Base-by-base conservation (phyloP, 2,888 invertebrate genomes). In the Oeneis ivallda region DNA sequence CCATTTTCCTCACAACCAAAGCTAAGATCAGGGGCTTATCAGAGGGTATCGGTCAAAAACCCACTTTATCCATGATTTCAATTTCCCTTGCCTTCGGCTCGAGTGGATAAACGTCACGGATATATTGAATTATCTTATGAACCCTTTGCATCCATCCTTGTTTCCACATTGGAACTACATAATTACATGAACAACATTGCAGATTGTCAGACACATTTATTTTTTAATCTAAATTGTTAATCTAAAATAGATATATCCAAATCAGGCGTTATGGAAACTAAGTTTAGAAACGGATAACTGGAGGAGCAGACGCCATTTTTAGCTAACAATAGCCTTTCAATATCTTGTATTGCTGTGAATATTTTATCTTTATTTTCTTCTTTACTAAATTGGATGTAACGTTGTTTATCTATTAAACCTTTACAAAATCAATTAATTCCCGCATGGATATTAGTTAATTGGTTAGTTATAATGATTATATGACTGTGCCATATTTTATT, bases 251-350 rank as follows among this genome's bases (percentile, higher is more conserved):
- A n/a, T 9, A 7, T n/a, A 60, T 50, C 49, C 60, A 50, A 49
- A 50, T 19, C 17, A 50, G 49, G 60, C 15, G 41, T 41, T 56
- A 49, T 60, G 60, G 60, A 49, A 49, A 19, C 49, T 17, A 19
- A 50, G 60, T 39, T 60, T 49, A 19, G 49, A 47, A 17, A 15
- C 15, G 47, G 17, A 49, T 54, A 56, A 41, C 56, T 41, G 19
- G 41, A 56, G 39, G 39, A 39, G 19, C 39, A 37, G 9, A 37
- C 17, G n/a, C 60, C 60, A 19, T 60, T 37, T 49, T 50, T 17
- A 50, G 50, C 60, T 39, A 47, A 60, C 60, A 60, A 60, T 60
- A 50, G 60, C 17, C 49, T 37, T 37, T 39, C 60, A 17, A 49
- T 60, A 50, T 60, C 7, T 49, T 17, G 34, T 32, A 26, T 32